These are phyloP conservation scores for Typhlichthys eigenmanni DNA, from an alignment of 2,797 vertebrate genomes.

Conservation along the genomic window DNA sequence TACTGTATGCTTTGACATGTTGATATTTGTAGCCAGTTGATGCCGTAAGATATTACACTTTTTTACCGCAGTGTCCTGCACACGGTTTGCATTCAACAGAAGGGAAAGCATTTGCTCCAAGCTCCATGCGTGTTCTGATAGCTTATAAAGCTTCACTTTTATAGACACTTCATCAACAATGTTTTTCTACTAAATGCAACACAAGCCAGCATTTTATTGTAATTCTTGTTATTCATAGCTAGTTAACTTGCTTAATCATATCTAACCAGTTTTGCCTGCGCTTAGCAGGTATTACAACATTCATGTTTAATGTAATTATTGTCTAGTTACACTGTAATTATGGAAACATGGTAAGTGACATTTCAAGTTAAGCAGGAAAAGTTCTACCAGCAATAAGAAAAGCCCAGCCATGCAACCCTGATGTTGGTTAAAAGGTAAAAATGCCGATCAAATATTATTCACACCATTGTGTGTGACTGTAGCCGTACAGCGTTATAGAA, in stretches of 20 bases:
- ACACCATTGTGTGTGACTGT: neutral
- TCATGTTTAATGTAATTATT: slow-evolving; percentile 1
- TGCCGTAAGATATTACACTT: no score
- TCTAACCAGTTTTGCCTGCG: slow-evolving; percentile 10
- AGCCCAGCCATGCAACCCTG: slow-evolving; percentile 70
- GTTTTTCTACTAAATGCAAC: neutral
- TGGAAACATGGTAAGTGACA: slow-evolving; percentile 8
- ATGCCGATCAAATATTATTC: neutral
- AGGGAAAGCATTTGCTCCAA: slow-evolving; percentile 14
- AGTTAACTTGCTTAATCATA: neutral
- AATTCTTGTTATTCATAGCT: no score
- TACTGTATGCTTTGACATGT: no score
- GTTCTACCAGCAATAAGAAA: slow-evolving; percentile 35
- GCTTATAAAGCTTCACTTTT: slow-evolving; percentile 19
- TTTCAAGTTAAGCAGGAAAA: slow-evolving; percentile 20
- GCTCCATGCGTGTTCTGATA: slow-evolving; percentile 22
- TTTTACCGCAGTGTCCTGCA: neutral
- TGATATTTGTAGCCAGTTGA: no score
- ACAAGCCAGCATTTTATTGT: no score
- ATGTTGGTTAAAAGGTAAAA: slow-evolving; percentile 60
- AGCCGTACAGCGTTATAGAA: neutral
- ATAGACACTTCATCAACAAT: slow-evolving; percentile 1
- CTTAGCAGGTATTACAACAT: neutral
- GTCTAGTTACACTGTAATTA: neutral
- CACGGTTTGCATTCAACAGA: neutral